phyloP scores from a whole-genome alignment of 1,140 invertebrate species.

The Zaprionus lachaisei region DNA sequence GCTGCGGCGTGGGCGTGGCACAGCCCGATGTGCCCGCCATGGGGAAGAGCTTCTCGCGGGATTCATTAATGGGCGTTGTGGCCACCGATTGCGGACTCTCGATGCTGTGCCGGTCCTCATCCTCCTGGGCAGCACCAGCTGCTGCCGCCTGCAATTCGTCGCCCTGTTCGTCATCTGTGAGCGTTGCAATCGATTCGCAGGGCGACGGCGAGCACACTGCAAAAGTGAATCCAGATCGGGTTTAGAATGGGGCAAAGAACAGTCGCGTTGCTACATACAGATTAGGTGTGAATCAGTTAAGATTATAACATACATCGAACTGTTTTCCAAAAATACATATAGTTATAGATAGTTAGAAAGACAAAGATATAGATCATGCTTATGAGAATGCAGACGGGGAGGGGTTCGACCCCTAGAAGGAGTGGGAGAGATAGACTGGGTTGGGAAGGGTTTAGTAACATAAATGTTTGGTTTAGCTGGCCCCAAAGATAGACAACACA shows the following conservation, averaged over 20 bases:
- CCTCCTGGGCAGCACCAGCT: slow-evolving; percentile 15
- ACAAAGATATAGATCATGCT: slow-evolving; percentile 23
- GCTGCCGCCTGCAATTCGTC: slow-evolving; percentile 23
- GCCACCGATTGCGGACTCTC: slow-evolving; percentile 66
- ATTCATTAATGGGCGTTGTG: slow-evolving; percentile 81
- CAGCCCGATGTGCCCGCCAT: slow-evolving; percentile 41
- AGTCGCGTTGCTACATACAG: slow-evolving; percentile 29
- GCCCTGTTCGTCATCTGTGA: slow-evolving; percentile 85
- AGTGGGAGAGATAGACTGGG: background rate
- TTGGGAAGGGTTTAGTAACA: background rate
- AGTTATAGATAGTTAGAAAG: slow-evolving; percentile 14
- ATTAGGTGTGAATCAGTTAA: slow-evolving; percentile 23
- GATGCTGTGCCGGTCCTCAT: slow-evolving; percentile 55
- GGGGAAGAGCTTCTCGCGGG: slow-evolving; percentile 76
- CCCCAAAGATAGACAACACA: slow-evolving; percentile 35
- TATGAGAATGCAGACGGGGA: slow-evolving; percentile 23
- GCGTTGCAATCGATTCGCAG: slow-evolving; percentile 89
- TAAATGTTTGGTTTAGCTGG: slow-evolving; percentile 9
- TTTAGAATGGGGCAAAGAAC: background rate
- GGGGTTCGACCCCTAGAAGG: background rate
- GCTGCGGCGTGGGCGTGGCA: slow-evolving; percentile 70
- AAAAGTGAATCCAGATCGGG: slow-evolving; percentile 61
- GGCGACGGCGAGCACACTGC: slow-evolving; percentile 90
- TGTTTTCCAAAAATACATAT: slow-evolving; percentile 19
- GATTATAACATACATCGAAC: slow-evolving; percentile 3